Evolutionary conservation across 2,888 invertebrate species (phyloP).

Genomic region (Zaprionus obscuricornis): DNA sequence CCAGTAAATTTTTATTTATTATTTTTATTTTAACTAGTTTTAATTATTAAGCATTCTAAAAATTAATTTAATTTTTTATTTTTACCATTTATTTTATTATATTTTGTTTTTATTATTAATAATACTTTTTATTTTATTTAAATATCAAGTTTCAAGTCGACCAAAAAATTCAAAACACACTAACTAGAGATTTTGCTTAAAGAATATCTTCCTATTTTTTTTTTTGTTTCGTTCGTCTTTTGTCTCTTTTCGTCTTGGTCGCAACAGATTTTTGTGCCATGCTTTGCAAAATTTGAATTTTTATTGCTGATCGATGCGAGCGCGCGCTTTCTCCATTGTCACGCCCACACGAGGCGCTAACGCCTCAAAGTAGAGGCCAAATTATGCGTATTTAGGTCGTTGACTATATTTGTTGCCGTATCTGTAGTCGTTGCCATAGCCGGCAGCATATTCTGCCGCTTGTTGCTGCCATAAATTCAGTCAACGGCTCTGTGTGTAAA

Average conservation of each 20-base stretch:
- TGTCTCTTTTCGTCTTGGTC: too few species aligned
- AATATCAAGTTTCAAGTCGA: too few species aligned
- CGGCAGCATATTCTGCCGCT: conserved; percentile 37
- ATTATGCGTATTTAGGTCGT: conserved; percentile 78
- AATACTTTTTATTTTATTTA: too few species aligned
- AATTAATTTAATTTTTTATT: too few species aligned
- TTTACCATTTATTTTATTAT: too few species aligned
- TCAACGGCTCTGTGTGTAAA: conserved; percentile 60
- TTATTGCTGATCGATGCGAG: conserved; percentile 80
- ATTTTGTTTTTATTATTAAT: too few species aligned
- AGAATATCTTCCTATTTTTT: conserved; percentile 31
- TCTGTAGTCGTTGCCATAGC: conserved; percentile 9
- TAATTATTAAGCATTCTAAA: too few species aligned
- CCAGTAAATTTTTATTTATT: too few species aligned
- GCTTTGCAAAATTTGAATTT: conserved; percentile 76
- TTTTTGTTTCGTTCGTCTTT: too few species aligned
- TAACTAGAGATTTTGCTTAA: too few species aligned
- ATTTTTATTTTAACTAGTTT: too few species aligned
- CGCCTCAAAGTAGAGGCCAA: conserved; percentile 26
- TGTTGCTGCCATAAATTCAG: conserved; percentile 58
- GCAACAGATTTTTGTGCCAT: conserved; percentile 52
- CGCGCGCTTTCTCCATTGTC: conserved; percentile 53
- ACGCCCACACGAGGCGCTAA: conserved; percentile 36
- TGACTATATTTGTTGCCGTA: conserved; percentile 39
- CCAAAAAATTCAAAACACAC: too few species aligned